Percentiles rank a stretch among this genome's conserved stretches.
These are phyloP conservation scores for Sphyrna mokarran DNA, from an alignment of 2,113 vertebrate genomes.

Conservation along the genomic window DNA sequence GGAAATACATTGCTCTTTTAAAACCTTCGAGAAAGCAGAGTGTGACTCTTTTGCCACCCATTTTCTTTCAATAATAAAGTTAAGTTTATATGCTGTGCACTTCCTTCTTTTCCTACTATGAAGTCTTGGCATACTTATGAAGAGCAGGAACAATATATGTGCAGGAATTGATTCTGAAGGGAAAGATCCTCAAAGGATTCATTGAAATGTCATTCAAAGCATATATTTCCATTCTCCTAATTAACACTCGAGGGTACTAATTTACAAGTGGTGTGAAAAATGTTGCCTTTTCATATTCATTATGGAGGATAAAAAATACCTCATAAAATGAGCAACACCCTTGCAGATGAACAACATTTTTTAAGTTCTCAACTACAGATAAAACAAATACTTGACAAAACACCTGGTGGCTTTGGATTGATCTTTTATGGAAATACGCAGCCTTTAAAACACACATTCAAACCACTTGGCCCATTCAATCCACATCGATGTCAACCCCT, in stretches of 20 bases:
- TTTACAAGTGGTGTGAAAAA: slow-evolving; percentile 12
- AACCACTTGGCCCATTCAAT: background rate
- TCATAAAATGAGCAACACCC: background rate
- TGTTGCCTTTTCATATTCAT: slow-evolving; percentile 14
- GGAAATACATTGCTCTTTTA: background rate
- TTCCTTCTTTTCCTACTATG: background rate
- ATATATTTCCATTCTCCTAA: slow-evolving; percentile 27
- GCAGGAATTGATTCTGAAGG: background rate
- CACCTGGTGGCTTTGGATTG: background rate
- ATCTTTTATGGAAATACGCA: background rate
- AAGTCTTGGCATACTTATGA: background rate
- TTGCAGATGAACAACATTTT: background rate
- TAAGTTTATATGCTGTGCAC: background rate
- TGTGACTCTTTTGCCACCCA: background rate
- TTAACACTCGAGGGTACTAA: slow-evolving; percentile 28
- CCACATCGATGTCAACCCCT: background rate
- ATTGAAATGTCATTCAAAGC: slow-evolving; percentile 18
- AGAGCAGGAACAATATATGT: background rate
- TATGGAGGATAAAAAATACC: background rate
- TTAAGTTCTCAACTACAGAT: slow-evolving; percentile 1
- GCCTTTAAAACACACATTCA: background rate
- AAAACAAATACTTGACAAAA: background rate
- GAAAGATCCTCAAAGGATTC: slow-evolving; percentile 18
- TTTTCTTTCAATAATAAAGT: slow-evolving; percentile 8
- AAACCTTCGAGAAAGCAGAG: background rate